Evolutionary conservation across 2,888 invertebrate species (phyloP), one percentile per base, ranked within the genome.

Genomic region (Lumbricus terrestris): DNA sequence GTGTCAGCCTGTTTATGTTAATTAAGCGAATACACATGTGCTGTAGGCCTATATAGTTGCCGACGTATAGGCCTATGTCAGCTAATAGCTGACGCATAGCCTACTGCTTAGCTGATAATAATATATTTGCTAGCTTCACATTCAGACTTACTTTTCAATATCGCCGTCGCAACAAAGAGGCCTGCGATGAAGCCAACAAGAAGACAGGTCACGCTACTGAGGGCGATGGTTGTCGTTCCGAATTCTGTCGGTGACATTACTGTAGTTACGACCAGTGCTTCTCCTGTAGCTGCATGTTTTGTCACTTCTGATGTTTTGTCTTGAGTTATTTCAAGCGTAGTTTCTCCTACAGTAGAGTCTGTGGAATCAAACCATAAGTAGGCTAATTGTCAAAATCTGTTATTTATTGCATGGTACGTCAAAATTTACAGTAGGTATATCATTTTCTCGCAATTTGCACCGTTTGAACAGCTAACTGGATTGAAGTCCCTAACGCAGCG

Each of bases 131-230:
- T n/a, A 13, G 0, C 16, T 29, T 16, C n/a, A n/a, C 69, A 69
- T 69, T 69, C n/a, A 69, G 69, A n/a, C 69, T n/a, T 69, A 69
- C 69, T 11, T 69, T 69, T 69, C 13, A 69, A n/a, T n/a, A 69
- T 11, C 13, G n/a, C n/a, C 0, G 69, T 69, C n/a, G 69, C 69
- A 69, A 69, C n/a, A n/a, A 69, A 69, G 16, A 69, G 69, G n/a
- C 69, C 69, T 69, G 69, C 69, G 69, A 69, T n/a, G 69, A 69
- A 69, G 69, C 69, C 69, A 69, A 69, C n/a, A n/a, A 69, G 69
- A n/a, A 29, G 29, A 47, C 47, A 47, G 69, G n/a, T n/a, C 69
- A 13, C n/a, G n/a, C 29, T 69, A 8, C 29, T n/a, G n/a, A 69
- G 69, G 8, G n/a, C n/a, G 69, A 69, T 69, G 69, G 69, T 16